phyloP scores from a whole-genome alignment of 2,797 vertebrate species.

The Poeciliopsis presidionis region DNA sequence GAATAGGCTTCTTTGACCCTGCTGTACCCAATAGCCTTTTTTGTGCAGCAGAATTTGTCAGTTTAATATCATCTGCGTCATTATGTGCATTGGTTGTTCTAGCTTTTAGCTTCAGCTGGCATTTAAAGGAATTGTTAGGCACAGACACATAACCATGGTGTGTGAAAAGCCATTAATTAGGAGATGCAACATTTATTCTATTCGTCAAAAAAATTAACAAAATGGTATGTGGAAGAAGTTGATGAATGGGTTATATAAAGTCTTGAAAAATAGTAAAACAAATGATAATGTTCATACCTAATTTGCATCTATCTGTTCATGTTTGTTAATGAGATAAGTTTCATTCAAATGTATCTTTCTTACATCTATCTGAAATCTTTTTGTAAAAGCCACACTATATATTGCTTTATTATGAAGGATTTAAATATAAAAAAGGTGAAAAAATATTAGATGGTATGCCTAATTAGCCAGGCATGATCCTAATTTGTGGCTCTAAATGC shows the following conservation, averaged over 20 bases:
- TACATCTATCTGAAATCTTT: constrained; percentile 14
- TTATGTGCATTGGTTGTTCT: constrained; percentile 71
- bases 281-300: background rate
- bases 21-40: constrained; percentile 68
- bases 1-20: constrained; percentile 71
- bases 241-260: background rate
- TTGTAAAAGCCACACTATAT: background rate
- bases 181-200: constrained; percentile 12
- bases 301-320: background rate
- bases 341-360: background rate
- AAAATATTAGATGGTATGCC: constrained; percentile 16
- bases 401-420: constrained; percentile 1
- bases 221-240: background rate
- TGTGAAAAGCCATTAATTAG: constrained; percentile 61
- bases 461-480: constrained; percentile 19
- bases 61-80: constrained; percentile 75
- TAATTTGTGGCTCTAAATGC: constrained; percentile 21
- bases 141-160: constrained; percentile 22
- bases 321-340: background rate
- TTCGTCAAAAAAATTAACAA: constrained; percentile 6
- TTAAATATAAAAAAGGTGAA: constrained; percentile 25
- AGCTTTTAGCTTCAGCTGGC: constrained; percentile 70
- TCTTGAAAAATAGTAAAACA: background rate
- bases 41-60: constrained; percentile 69
- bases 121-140: constrained; percentile 68